Base-by-base conservation (phyloP, 2,888 invertebrate species). In the Cremastinae sp. region DNA sequence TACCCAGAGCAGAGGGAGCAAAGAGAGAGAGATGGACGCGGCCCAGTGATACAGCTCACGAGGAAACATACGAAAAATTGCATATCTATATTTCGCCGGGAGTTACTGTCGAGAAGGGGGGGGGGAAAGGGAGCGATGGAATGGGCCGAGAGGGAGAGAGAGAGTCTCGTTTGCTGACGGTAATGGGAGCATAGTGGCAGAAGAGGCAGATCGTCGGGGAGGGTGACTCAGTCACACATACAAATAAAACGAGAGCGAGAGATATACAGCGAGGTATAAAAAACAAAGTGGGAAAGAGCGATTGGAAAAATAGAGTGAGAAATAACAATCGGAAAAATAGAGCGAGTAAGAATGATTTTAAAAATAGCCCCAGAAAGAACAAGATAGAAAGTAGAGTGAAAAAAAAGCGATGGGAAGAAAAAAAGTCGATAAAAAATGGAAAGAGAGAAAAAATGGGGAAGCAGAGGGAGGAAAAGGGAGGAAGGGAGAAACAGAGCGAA, bases 161-260 rank as follows among this genome's bases (percentile, higher is more conserved):
- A 9, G 54, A 51, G 49, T 5, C 28, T 28, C 41, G 66, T 61
- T 62, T 53, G 69, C 74, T 77, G 76, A 79, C 78, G 78, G 79
- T 80, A 80, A 79, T 80, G 78, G 79, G 69, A 77, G 76, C 64
- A 51, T 51, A 61, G 61, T 49, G 43, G 69, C 58, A 53, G 58
- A 69, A 79, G 76, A 74, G 79, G 78, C 73, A 72, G 74, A 74
- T 76, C 61, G 76, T 64, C 53, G 38, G 28, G 72, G 65, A 61
- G 61, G 53, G 47, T 64, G 53, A 68, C 65, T 64, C 34, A 45
- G 38, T 41, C 28, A 66, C 20, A 43, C n/a, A 66, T 53, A 41
- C 28, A 41, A 53, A 41, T 53, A 51, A 16, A 65, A 51, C 51
- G 22, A 53, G 28, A 53, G 64, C 9, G 51, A 38, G 49, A 62